Base-by-base conservation (phyloP, 2,797 vertebrate genomes). In the Hydrolagus colliei region DNA sequence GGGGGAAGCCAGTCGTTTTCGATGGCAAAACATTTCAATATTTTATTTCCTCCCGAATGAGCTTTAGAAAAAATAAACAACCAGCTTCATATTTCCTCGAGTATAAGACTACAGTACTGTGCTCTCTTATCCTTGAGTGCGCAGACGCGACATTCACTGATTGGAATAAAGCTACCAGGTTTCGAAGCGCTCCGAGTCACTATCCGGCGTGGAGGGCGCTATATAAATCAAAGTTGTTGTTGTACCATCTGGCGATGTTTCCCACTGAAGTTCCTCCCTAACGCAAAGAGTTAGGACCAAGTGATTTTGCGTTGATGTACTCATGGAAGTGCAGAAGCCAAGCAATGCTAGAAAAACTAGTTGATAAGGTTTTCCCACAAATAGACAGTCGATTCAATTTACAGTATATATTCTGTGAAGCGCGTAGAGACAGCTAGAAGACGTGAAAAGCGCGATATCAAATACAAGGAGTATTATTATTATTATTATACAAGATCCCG, bases 11-110 rank as follows among this genome's bases (percentile, higher is more conserved):
- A 84, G 12, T 13, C 65, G n/a, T 73, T 52, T 27, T 11, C 79
- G n/a, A 52, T 6, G 6, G 65, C 63, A 20, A 84, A 84, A 84
- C 79, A 84, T 84, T 84, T 84, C 41, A 71, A 84, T 18, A 20
- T 71, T 63, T 32, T 20, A 41, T 84, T n/a, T 67, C 67, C 35
- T 84, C 71, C 65, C 52, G 71, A 71, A 84, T 84, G 71, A 71
- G 67, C 68, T 77, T 35, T 80, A 20, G 13, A 68, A 68, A 71
- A 84, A 84, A 71, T 84, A 84, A 84, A 71, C 13, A n/a, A 63
- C 79, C n/a, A 32, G 9, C 11, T 84, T 27, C 71, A 71, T 84
- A 71, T 84, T 84, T 84, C 18, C 18, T 68, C 32, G 9, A 71
- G 62, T 16, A 63, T 80, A 78, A 78, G 76, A 61, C 76, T 63